These are phyloP conservation scores for Teleiodes luculella DNA, from an alignment of 2,888 invertebrate genomes.

Conservation along the genomic window DNA sequence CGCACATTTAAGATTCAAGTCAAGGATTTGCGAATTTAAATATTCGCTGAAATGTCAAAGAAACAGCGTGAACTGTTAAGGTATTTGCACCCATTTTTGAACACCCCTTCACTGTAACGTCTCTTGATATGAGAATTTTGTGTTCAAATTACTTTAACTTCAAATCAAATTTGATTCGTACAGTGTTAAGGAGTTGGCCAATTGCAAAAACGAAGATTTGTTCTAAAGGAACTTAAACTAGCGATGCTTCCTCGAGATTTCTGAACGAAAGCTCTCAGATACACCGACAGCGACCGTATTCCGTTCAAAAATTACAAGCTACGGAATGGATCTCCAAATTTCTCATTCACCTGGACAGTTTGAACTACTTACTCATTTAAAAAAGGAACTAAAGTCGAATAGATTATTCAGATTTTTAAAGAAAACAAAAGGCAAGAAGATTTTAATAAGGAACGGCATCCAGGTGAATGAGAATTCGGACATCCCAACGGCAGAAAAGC, in stretches of 20 bases:
- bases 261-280: conserved; percentile 38
- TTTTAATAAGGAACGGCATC: not conserved
- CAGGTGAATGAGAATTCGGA: not conserved
- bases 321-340: conserved; percentile 15
- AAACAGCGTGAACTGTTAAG: conserved; percentile 1
- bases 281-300: conserved; percentile 37
- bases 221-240: conserved; percentile 71
- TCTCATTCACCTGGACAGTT: not conserved
- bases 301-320: conserved; percentile 19
- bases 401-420: not conserved
- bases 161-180: conserved; percentile 58
- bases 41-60: conserved; percentile 1
- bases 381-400: not conserved
- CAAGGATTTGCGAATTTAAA: conserved; percentile 29
- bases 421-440: not conserved
- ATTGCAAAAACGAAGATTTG: conserved; percentile 80
- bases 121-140: conserved; percentile 36
- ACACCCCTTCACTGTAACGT: conserved; percentile 75
- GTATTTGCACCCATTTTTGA: conserved; percentile 58
- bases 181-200: conserved; percentile 78
- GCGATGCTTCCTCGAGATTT: conserved; percentile 47
- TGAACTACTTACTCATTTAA: not conserved
- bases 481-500: conserved; percentile 31
- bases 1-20: conserved; percentile 31
- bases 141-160: conserved; percentile 25